phyloP scores from a whole-genome alignment of 2,113 vertebrate genomes.

The Apeltes quadracus region DNA sequence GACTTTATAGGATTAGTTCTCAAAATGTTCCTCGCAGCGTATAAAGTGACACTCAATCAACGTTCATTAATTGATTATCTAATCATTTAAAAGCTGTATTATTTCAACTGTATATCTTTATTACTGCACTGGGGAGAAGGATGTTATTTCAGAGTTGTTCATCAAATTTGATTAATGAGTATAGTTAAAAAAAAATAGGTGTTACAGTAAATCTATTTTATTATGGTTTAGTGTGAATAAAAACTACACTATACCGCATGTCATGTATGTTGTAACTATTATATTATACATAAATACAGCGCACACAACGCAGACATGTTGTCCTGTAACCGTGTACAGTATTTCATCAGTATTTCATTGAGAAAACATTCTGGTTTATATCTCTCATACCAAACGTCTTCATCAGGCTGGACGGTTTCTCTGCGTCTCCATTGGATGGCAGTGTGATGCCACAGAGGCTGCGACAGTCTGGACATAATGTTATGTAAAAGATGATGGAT shows the following conservation, averaged over 20 bases:
- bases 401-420: slow-evolving; percentile 5
- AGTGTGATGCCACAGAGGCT: slow-evolving; percentile 52
- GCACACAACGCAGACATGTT: neutral
- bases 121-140: neutral
- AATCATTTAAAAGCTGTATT: neutral
- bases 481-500: slow-evolving; percentile 74
- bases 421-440: slow-evolving; percentile 62
- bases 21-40: neutral
- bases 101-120: neutral
- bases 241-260: neutral
- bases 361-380: neutral
- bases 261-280: neutral
- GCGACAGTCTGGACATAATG: slow-evolving; percentile 22
- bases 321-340: too few species aligned
- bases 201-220: too few species aligned
- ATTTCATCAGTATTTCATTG: too few species aligned
- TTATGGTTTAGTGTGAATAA: neutral
- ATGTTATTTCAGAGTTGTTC: neutral
- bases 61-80: neutral
- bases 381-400: neutral
- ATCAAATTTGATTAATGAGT: neutral
- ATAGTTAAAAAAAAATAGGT: neutral
- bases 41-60: neutral
- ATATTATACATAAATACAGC: neutral
- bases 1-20: neutral